These are phyloP conservation scores for Penaeus vannamei DNA, from an alignment of 1,140 invertebrate genomes.

Conservation along the genomic window DNA sequence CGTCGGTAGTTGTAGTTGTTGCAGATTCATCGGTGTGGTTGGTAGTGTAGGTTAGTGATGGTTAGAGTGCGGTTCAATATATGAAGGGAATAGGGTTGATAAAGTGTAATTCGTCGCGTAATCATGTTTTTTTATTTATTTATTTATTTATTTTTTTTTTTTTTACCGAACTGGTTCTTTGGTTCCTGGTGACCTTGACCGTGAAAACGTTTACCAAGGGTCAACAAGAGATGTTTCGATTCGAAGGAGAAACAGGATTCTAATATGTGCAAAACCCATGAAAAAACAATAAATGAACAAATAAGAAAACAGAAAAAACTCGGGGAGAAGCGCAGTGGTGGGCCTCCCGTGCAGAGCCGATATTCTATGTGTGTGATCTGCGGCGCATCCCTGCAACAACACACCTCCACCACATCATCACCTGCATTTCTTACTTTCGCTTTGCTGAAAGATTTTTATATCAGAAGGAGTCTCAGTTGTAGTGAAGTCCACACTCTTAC, in stretches of 20 bases:
- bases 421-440: not conserved
- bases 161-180: too few relatives aligned
- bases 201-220: not conserved
- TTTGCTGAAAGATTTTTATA: not conserved
- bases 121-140: too few relatives aligned
- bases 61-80: constrained; percentile 42
- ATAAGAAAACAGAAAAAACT: constrained; percentile 2
- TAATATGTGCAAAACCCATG: not conserved
- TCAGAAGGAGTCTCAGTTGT: not conserved
- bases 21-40: not conserved
- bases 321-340: not conserved
- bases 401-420: not conserved
- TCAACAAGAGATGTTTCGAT: not conserved
- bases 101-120: constrained; percentile 41
- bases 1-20: not conserved
- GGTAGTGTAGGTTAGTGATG: constrained; percentile 29
- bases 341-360: constrained; percentile 10
- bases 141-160: too few relatives aligned
- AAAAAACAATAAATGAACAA: constrained; percentile 22
- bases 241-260: not conserved
- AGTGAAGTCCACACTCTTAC: not conserved
- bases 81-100: constrained; percentile 46
- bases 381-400: constrained; percentile 25
- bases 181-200: too few relatives aligned
- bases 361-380: constrained; percentile 14